phyloP scores from a whole-genome alignment of 92 coral and sea anemone species.

The Phenganax subtilis region DNA sequence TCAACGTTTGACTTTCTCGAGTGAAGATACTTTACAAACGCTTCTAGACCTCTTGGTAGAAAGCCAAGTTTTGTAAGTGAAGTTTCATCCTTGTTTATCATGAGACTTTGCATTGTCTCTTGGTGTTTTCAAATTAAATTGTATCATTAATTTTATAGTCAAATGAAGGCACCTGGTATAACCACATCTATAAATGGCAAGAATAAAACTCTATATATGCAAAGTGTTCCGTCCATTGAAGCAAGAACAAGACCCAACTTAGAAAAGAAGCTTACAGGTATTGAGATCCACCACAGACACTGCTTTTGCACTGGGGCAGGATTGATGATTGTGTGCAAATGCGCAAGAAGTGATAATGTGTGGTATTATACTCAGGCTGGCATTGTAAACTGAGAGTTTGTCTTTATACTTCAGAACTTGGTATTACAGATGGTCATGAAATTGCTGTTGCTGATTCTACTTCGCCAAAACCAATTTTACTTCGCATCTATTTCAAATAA shows the following conservation, averaged over 20 bases:
- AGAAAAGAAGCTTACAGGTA: constrained; percentile 67
- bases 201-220: constrained; percentile 92
- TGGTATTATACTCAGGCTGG: too few relatives aligned
- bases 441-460: constrained; percentile 85
- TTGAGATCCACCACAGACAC: too few relatives aligned
- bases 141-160: constrained; percentile 49
- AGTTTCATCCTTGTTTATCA: neutral
- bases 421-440: constrained; percentile 75
- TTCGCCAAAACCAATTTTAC: constrained; percentile 86
- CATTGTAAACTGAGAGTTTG: too few relatives aligned
- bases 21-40: constrained; percentile 69
- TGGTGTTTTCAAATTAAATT: neutral
- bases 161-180: constrained; percentile 95
- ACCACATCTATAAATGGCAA: constrained; percentile 85
- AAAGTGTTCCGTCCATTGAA: constrained; percentile 86
- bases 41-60: constrained; percentile 71
- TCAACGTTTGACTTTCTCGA: constrained; percentile 67
- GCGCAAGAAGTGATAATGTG: too few relatives aligned
- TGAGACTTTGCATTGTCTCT: neutral
- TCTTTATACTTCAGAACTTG: constrained; percentile 61
- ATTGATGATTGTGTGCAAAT: too few relatives aligned
- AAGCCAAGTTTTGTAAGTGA: constrained; percentile 70
- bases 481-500: constrained; percentile 60
- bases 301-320: too few relatives aligned
- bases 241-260: constrained; percentile 78